These are phyloP conservation scores for Salpingus planirostris DNA, from an alignment of 2,888 invertebrate genomes.

Conservation along the genomic window DNA sequence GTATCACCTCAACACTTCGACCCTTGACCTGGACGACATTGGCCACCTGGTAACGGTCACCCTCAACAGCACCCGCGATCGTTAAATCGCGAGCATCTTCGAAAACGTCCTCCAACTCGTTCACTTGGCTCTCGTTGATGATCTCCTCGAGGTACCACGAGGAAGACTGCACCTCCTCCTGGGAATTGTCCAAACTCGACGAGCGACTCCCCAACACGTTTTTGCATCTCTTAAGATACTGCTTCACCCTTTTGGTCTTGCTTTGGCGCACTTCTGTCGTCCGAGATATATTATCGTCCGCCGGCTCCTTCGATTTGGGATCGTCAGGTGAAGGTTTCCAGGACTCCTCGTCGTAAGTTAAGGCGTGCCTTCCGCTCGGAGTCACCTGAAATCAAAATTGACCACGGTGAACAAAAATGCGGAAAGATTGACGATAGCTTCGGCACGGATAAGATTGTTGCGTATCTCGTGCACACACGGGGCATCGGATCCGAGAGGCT, in stretches of 20 bases:
- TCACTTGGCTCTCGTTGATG: slow-evolving; percentile 29
- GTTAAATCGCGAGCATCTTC: slow-evolving; percentile 24
- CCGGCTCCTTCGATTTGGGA: slow-evolving; percentile 8
- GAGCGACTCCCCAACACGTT: slow-evolving; percentile 35
- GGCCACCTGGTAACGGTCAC: slow-evolving; percentile 26
- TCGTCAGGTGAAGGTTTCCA: slow-evolving; percentile 37
- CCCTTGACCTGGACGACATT: slow-evolving; percentile 30
- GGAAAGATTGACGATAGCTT: neutral
- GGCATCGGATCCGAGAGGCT: too few species aligned
- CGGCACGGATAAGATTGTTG: too few species aligned
- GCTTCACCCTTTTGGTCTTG: slow-evolving; percentile 47
- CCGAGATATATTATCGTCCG: slow-evolving; percentile 28
- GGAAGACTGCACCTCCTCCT: slow-evolving; percentile 11
- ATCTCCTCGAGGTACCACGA: slow-evolving; percentile 32
- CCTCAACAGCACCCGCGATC: slow-evolving; percentile 10
- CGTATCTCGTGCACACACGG: too few species aligned
- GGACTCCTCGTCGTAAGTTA: slow-evolving; percentile 38
- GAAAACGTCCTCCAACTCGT: slow-evolving; percentile 31
- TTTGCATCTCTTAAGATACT: slow-evolving; percentile 46
- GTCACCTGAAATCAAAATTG: slow-evolving; percentile 35
- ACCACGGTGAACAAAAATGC: neutral
- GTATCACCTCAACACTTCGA: too few species aligned
- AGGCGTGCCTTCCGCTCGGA: slow-evolving; percentile 35
- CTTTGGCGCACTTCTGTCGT: slow-evolving; percentile 43
- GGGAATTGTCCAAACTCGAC: slow-evolving; percentile 18